phyloP scores from a whole-genome alignment of 2,113 vertebrate genomes.

The Mustelus asterias region DNA sequence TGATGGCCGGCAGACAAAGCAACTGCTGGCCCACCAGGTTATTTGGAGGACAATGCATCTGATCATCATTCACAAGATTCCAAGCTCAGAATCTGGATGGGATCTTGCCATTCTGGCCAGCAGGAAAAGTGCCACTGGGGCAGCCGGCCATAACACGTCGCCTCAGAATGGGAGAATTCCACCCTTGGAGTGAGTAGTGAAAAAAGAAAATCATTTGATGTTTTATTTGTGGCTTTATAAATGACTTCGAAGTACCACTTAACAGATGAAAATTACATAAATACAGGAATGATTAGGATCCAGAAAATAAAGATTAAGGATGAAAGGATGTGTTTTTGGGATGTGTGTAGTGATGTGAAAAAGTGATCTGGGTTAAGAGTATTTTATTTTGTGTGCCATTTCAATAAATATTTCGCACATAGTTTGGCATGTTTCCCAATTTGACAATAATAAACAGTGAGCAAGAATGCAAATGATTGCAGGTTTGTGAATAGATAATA shows the following conservation, averaged over 20 bases:
- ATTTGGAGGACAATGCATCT: too few species aligned
- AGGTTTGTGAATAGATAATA: neutral
- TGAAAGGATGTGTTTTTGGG: neutral
- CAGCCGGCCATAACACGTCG: too few species aligned
- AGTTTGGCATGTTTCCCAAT: too few species aligned
- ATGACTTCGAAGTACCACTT: neutral
- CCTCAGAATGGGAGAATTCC: too few species aligned
- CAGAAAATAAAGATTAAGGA: neutral
- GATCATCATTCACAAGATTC: too few species aligned
- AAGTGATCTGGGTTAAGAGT: neutral
- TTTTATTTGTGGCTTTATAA: neutral
- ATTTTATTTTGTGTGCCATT: neutral
- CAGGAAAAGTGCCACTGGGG: too few species aligned
- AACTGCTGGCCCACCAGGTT: too few species aligned
- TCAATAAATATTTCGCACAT: neutral
- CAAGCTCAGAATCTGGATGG: too few species aligned
- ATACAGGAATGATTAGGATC: neutral
- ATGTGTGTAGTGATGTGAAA: neutral
- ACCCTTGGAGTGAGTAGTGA: neutral
- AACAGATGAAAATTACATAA: neutral
- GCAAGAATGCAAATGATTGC: neutral
- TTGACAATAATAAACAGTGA: neutral
- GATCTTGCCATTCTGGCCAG: too few species aligned
- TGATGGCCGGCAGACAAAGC: too few species aligned
- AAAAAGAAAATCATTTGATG: neutral